Evolutionary conservation across 2,113 vertebrate species (phyloP), one percentile per base, ranked within the genome.

Genomic region (Electrona antarctica): DNA sequence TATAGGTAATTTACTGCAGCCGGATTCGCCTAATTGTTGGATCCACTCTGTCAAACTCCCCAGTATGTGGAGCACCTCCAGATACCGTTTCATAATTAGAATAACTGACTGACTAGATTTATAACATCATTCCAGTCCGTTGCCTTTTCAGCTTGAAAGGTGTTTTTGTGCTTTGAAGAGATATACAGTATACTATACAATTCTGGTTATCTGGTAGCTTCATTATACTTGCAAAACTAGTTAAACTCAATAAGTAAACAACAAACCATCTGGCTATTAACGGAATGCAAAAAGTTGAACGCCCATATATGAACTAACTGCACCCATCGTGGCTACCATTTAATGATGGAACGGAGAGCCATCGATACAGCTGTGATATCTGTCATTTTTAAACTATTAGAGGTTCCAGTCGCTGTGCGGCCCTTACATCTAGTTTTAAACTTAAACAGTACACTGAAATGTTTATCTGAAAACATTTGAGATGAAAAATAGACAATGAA

Each of bases 51-150:
- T 77, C 81, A 48, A 50, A 57, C 2, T 3, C 7, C 76, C 81
- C 89, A 89, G 87, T n/a, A n/a, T n/a, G 78, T 87, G 86, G n/a
- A n/a, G n/a, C n/a, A n/a, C n/a, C 85, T 84, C 15, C 1, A 0
- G 6, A 72, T 65, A 85, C 83, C 74, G 60, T 29, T 21, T 65
- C 60, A 49, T 88, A 77, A 74, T 88, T 85, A 71, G 57, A n/a
- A 3, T 45, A 67, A 78, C 15, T 63, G 66, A 88, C 78, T 73
- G 83, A 82, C 85, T 78, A 54, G 50, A 67, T 55, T 60, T 48
- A 48, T 33, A 8, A 71, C 57, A 59, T 69, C 60, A 60, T 7
- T n/a, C n/a, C n/a, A n/a, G n/a, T n/a, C n/a, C 29, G 4, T 33
- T 33, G 29, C 29, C 29, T 33, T 33, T 33, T 33, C 29, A 33